Base-by-base conservation (phyloP, 92 coral and sea anemone genomes). In the Chrysogorgia sp. region DNA sequence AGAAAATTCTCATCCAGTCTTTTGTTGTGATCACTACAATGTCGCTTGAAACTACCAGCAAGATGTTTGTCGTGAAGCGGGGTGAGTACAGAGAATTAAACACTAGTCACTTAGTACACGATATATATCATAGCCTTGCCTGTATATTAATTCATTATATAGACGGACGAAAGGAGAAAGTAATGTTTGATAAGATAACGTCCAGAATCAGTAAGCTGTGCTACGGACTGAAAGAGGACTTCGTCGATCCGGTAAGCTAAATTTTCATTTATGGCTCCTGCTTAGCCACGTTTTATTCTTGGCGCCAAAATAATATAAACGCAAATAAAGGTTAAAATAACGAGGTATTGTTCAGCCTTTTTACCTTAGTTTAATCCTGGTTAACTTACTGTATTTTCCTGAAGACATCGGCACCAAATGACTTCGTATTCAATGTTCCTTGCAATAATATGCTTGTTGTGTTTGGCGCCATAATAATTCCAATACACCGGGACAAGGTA, bases 151-250 rank as follows among this genome's bases (percentile, higher is more conserved):
- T 56, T 80, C 63, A 58, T 58, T 62, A 32, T 82, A 19, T 67
- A 94, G 99, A 88, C 82, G 90, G 93, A 62, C 87, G 88, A 60
- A 32, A 68, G 53, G 89, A 96, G 78, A 85, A 83, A 29, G 92
- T 96, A 5, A 74, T 62, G 74, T 67, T 96, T 59, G 97, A 92
- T 78, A 96, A 96, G 80, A 90, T 96, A 31, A 92, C 99, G 29
- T 90, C 97, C 49, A 85, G 99, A 55, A 77, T 96, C 57, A 72
- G 82, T 58, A 96, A 92, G 58, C 87, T 85, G 45, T 81, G 91
- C 74, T 96, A 89, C 79, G 97, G 92, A 25, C 69, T 96, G 34
- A 90, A 92, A 67, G 88, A 88, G 53, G 97, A 92, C 34, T 96
- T 85, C 71, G 94, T 92, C 17, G 91, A 83, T 10, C 90, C 92